Evolutionary conservation across 1,140 invertebrate species (phyloP), one percentile per base, ranked within the genome.

Genomic region (Pseudoatta argentina): DNA sequence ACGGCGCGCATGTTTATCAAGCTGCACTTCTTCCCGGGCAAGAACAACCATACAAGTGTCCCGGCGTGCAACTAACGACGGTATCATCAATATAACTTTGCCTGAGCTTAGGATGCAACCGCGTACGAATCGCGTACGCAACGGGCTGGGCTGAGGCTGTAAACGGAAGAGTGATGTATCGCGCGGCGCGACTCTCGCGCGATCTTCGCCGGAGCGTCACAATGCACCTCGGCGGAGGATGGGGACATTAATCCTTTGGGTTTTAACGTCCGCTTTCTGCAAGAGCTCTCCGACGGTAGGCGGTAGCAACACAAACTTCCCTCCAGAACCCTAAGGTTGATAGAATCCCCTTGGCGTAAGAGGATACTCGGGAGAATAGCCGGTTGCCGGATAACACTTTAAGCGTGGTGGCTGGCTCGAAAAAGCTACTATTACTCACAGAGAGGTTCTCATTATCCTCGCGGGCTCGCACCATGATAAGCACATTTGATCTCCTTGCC

Each of bases 51-150:
- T 87, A 87, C 86, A 87, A 87, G 72, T 87, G 86, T 87, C 86
- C 86, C 51, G 55, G 73, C 64, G 83, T 44, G 86, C 64, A 86
- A 78, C 73, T 86, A 87, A 87, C 85, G 86, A 85, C 83, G 72
- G 63, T 55, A 34, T 71, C 83, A 87, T 87, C 86, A 87, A 87
- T 87, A 87, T 86, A 87, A 87, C 73, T 87, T 87, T 86, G 82
- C 82, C 39, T 6, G 39, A 44, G 86, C 71, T 78, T 87, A 87
- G 73, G 48, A 64, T 69, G 73, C 71, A 85, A 87, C 67, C 59
- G 78, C 39, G 75, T 61, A 81, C 77, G 78, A 72, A 61, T 44
- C 24, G 86, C 57, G 69, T 55, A 76, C 72, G 81, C 63, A 81
- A 79, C 34, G 30, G 30, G 30, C 30, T 30, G 14, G 21, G n/a